Conservation (phyloP, 92 coral and sea anemone genomes). For the Plumapathes pennacea region DNA sequence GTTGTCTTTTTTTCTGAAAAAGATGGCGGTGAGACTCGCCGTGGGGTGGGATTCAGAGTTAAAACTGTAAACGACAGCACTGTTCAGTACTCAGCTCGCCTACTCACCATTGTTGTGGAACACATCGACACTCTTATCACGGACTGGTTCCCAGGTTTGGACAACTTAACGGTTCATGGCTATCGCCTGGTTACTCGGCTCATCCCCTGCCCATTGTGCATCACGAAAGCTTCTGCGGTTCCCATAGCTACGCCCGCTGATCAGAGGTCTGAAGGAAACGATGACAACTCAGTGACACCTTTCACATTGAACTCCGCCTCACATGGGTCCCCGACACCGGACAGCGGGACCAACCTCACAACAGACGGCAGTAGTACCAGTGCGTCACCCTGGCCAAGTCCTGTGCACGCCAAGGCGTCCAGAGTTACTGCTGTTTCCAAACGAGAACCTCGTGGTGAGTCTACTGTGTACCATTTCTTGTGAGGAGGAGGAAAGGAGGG, state of each 20-base stretch:
- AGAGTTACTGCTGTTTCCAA: no score
- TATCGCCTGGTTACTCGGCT: conserved; percentile 89
- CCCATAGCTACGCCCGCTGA: conserved; percentile 16
- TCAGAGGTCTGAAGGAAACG: conserved; percentile 10
- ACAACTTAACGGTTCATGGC: conserved; percentile 85
- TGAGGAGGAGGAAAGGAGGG: no score
- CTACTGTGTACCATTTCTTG: no score
- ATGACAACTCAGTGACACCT: conserved; percentile 12
- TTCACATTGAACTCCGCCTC: no score
- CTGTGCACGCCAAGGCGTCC: no score
- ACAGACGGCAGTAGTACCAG: conserved; percentile 81
- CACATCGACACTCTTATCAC: conserved; percentile 96
- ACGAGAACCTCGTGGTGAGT: no score
- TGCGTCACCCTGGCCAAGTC: conserved; percentile 93
- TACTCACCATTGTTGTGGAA: conserved; percentile 78
- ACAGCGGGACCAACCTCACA: conserved; percentile 74
- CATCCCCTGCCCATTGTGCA: conserved; percentile 89
- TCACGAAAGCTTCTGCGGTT: conserved; percentile 60
- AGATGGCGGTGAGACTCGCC: conserved; percentile 29
- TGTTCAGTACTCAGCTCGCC: conserved; percentile 87
- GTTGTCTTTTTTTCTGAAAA: conserved; percentile 50
- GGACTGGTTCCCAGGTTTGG: conserved; percentile 99
- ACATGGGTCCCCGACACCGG: conserved; percentile 25
- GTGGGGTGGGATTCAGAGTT: conserved; percentile 77
- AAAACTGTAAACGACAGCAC: conserved; percentile 74